Conservation (phyloP, 2,797 vertebrate species). For the Smutsia temminckii region DNA sequence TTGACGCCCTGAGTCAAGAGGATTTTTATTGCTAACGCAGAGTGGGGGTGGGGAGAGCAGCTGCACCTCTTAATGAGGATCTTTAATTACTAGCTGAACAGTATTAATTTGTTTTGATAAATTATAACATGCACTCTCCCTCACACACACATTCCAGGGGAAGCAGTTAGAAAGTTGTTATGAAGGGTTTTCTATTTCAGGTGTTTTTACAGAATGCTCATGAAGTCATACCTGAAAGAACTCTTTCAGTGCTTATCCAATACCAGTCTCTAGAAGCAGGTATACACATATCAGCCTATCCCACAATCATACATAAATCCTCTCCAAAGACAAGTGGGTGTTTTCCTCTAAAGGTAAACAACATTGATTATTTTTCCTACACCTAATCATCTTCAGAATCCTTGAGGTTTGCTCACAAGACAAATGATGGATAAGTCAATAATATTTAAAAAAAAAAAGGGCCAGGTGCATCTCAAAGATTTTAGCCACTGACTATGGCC, state of each 20-base stretch:
- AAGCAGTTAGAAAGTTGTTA: slow-evolving; percentile 51
- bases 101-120: slow-evolving; percentile 86
- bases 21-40: slow-evolving; percentile 84
- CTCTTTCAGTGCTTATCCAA: not conserved
- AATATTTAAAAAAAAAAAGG: not conserved
- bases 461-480: not conserved
- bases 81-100: slow-evolving; percentile 87
- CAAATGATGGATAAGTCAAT: slow-evolving; percentile 38
- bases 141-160: not conserved
- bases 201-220: not conserved
- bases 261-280: not conserved
- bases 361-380: slow-evolving; percentile 4
- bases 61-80: slow-evolving; percentile 85
- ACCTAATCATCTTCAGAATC: slow-evolving; percentile 22
- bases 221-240: not conserved
- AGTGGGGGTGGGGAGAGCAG: slow-evolving; percentile 72
- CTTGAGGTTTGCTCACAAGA: not conserved
- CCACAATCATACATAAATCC: not conserved
- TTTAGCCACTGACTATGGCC: not conserved
- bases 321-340: not conserved
- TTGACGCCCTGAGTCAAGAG: slow-evolving; percentile 77
- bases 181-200: not conserved
- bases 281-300: not conserved
- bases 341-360: slow-evolving; percentile 46
- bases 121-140: slow-evolving; percentile 76